Evolutionary conservation across 2,888 invertebrate genomes (phyloP).

Genomic region (Thecophora atra): DNA sequence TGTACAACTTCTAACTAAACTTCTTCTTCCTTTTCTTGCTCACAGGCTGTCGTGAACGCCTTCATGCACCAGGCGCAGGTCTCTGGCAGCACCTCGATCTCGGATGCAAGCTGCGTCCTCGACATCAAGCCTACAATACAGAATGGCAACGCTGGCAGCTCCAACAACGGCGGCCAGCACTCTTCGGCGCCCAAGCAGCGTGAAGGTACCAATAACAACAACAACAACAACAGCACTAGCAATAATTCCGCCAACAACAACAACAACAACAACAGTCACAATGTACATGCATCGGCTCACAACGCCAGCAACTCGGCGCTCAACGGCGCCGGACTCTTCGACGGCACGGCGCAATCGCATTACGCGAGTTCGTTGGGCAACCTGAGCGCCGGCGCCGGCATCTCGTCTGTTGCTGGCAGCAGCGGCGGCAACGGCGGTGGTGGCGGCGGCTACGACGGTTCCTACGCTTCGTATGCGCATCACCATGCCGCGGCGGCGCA

Average conservation of each 20-base stretch:
- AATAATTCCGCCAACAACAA: slow-evolving; percentile 48
- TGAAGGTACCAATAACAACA: slow-evolving; percentile 74
- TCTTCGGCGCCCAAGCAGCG: slow-evolving; percentile 75
- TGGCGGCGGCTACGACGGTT: slow-evolving; percentile 54
- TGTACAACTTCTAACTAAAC: neutral
- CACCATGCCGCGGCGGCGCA: slow-evolving; percentile 60
- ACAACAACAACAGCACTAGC: slow-evolving; percentile 57
- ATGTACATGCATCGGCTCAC: slow-evolving; percentile 29
- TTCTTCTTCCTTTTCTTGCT: slow-evolving; percentile 3
- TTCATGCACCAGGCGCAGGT: slow-evolving; percentile 84
- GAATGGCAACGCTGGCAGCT: slow-evolving; percentile 57
- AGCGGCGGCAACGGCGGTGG: slow-evolving; percentile 42
- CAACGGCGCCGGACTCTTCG: slow-evolving; percentile 57
- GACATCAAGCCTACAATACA: slow-evolving; percentile 73
- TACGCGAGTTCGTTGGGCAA: slow-evolving; percentile 52
- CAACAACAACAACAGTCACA: slow-evolving; percentile 48
- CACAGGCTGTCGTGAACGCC: slow-evolving; percentile 81
- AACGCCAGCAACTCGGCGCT: slow-evolving; percentile 47
- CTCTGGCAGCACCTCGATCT: slow-evolving; percentile 66
- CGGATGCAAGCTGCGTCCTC: slow-evolving; percentile 70
- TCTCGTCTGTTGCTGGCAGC: slow-evolving; percentile 35
- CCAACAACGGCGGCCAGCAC: slow-evolving; percentile 55
- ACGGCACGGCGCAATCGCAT: slow-evolving; percentile 56
- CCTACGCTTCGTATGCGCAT: slow-evolving; percentile 58
- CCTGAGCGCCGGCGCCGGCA: slow-evolving; percentile 41